These are phyloP conservation scores for Harpagifer antarcticus DNA, from an alignment of 2,797 vertebrate species.

Conservation along the genomic window DNA sequence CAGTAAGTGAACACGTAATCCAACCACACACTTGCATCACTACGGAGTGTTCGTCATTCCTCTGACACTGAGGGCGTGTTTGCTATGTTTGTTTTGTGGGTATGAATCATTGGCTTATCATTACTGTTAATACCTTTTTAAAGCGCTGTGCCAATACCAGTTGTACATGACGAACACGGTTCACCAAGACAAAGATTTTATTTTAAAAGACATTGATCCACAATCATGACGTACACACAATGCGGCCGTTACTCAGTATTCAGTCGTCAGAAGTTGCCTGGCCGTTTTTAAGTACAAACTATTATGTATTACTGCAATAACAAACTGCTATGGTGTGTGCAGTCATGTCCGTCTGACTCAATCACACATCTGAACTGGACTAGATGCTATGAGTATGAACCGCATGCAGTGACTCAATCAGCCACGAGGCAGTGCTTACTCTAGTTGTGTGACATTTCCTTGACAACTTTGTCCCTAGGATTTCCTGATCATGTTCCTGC, in stretches of 20 bases:
- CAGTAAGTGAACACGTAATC: neutral
- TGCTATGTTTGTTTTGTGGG: constrained; percentile 4
- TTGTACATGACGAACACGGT: neutral
- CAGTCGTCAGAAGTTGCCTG: neutral
- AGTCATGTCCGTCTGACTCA: constrained; percentile 14
- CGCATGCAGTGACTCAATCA: constrained; percentile 24
- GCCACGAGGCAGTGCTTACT: constrained; percentile 1
- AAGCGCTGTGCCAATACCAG: constrained; percentile 14
- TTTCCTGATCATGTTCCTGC: constrained; percentile 95
- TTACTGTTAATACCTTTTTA: constrained; percentile 6
- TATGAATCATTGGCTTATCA: constrained; percentile 22
- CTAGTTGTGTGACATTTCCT: constrained; percentile 42
- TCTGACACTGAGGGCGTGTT: neutral
- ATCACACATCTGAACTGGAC: constrained; percentile 1
- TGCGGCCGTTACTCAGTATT: no score
- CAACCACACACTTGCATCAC: neutral
- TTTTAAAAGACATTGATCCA: neutral
- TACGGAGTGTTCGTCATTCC: neutral
- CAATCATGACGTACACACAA: neutral
- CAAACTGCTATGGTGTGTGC: constrained; percentile 7
- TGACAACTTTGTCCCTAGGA: constrained; percentile 85
- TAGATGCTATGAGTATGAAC: constrained; percentile 4
- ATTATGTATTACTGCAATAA: constrained; percentile 2
- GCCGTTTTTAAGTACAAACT: constrained; percentile 10
- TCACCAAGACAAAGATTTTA: constrained; percentile 19